A percentile compares a stretch with the other conserved stretches of the same genome.
phyloP scores from a whole-genome alignment of 2,113 vertebrate genomes.

The Centropristis striata region DNA sequence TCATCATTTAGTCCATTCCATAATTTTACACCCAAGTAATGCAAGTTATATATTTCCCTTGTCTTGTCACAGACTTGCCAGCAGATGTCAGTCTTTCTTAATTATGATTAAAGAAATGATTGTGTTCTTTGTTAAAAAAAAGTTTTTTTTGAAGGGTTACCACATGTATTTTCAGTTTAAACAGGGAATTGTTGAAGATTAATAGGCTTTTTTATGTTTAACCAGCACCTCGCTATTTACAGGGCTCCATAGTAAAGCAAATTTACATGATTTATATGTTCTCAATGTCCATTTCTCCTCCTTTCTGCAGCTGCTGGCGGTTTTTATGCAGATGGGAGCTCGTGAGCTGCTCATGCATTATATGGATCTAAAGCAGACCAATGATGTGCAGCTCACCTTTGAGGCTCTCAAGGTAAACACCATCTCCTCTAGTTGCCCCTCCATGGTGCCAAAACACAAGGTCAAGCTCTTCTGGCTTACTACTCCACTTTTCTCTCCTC shows the following conservation, averaged over 20 bases:
- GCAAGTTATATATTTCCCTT: background rate
- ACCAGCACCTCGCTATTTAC: background rate
- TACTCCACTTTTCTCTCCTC: background rate
- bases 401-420: slow-evolving; percentile 95
- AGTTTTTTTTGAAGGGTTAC: background rate
- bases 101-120: background rate
- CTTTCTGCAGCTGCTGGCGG: slow-evolving; percentile 90
- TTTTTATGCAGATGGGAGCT: slow-evolving; percentile 98
- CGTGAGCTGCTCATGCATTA: slow-evolving; percentile 98
- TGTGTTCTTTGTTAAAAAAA: background rate
- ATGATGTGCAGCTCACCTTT: slow-evolving; percentile 97
- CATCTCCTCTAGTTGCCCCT: background rate
- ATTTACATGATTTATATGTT: background rate
- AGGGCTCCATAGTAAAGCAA: background rate
- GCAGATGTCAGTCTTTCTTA: slow-evolving; percentile 68
- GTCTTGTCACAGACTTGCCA: slow-evolving; percentile 54
- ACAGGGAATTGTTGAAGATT: background rate
- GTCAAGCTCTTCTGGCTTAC: background rate
- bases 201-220: background rate
- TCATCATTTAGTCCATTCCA: too few relatives aligned
- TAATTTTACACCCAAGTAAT: too few relatives aligned
- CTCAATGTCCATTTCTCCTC: slow-evolving; percentile 15
- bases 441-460: background rate
- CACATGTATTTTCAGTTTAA: background rate
- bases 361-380: slow-evolving; percentile 96